Evolutionary conservation across 2,113 vertebrate genomes (phyloP), one percentile per base, ranked within the genome.

Genomic region (Grammomys surdaster): DNA sequence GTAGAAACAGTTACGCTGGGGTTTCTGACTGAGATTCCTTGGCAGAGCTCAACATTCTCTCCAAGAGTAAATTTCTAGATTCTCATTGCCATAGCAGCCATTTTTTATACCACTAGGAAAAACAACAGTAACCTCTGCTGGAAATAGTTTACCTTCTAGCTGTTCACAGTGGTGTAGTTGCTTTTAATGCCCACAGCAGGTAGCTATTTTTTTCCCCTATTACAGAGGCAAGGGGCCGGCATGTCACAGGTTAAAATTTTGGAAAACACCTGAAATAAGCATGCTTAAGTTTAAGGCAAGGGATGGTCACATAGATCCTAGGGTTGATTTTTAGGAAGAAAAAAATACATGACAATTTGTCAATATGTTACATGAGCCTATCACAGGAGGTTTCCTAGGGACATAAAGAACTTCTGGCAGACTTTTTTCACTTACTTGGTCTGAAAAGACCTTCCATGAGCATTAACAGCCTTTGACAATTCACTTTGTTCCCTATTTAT

Each of bases 391-490:
- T 6, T 72, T 85, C 17, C 10, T 73, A 10, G 4, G 36, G 17
- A 9, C 0, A 22, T 3, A 33, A 31, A 72, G 11, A 36, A 14
- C 70, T 56, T 43, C 17, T 19, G 17, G 8, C 46, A 13, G 14
- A 14, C 36, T 65, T 7, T 1, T 5, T 33, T 43, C 36, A 0
- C 13, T 9, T 36, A 33, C 6, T 4, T 89, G 20, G 0, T 5
- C 19, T 78, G 13, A 58, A 43, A 69, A 80, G 43, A 26, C 1
- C 14, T 94, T 5, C 2, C 0, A 54, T 88, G 88, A 2, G 0
- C 56, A 4, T 40, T 31, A 73, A 40, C 14, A 1, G 2, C 20
- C 40, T 72, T 65, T 86, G 54, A 28, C 2, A 87, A 26, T 31
- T 56, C 54, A 75, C 43, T 46, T 93, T 48, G 77, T 11, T 0